Conservation (phyloP, 2,113 vertebrate species). For the Arenaria interpres region DNA sequence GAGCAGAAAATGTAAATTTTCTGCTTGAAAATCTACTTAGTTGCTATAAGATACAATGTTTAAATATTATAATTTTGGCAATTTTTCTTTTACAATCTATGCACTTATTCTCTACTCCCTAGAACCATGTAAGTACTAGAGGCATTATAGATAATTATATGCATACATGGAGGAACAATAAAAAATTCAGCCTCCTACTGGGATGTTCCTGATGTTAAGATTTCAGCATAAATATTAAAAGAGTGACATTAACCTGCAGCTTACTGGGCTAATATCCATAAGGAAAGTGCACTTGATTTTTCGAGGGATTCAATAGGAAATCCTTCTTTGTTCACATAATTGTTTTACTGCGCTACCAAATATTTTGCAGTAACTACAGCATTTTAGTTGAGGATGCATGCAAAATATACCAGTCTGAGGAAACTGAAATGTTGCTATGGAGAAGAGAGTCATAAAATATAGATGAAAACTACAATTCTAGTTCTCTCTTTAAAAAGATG, state of each 20-base stretch:
- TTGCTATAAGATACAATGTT: neutral
- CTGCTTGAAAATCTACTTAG: neutral
- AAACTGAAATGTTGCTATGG: slow-evolving; percentile 16
- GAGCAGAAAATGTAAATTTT: neutral
- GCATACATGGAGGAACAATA: neutral
- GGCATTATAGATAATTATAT: neutral
- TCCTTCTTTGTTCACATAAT: neutral
- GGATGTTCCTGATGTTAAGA: neutral
- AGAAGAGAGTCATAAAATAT: neutral
- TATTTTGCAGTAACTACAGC: neutral
- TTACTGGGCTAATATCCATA: neutral
- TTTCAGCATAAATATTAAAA: neutral
- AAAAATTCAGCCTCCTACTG: neutral
- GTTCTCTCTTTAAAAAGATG: neutral
- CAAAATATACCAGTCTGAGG: neutral
- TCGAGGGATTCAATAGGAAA: neutral
- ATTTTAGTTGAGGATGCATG: neutral
- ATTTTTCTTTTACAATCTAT: neutral
- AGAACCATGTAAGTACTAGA: neutral
- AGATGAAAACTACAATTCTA: neutral
- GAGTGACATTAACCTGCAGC: neutral
- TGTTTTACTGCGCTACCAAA: neutral
- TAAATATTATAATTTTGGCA: neutral
- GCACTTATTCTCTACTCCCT: neutral
- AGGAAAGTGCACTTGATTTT: neutral